Percentiles rank a stretch among this genome's conserved stretches.
Conservation (phyloP, 2,888 invertebrate genomes). For the Artemia sinica region DNA sequence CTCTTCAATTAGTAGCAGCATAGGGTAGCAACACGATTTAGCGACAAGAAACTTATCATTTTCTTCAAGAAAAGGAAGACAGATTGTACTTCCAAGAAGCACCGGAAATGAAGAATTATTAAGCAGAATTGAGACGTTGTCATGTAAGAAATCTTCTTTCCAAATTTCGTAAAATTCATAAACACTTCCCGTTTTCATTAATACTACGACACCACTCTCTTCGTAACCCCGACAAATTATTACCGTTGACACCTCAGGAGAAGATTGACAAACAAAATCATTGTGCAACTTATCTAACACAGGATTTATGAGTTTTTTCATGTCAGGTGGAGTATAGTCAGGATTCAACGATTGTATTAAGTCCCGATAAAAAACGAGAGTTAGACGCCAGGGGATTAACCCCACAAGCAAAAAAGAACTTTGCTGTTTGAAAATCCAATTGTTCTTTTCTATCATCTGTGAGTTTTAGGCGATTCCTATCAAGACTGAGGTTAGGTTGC, state of each 20-base stretch:
- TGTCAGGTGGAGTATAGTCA: not conserved
- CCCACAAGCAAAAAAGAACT: not conserved
- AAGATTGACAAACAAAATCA: not conserved
- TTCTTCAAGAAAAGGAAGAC: not conserved
- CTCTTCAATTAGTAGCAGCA: not conserved
- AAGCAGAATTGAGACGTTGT: not conserved
- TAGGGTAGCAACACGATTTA: not conserved
- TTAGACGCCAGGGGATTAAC: not conserved
- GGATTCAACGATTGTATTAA: conserved; percentile 2
- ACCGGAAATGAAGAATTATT: not conserved
- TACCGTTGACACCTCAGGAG: not conserved
- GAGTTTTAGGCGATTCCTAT: not conserved
- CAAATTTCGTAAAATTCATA: not conserved
- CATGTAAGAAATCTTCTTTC: not conserved
- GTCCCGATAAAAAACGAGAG: conserved; percentile 1
- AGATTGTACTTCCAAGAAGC: not conserved
- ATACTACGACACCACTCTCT: not conserved
- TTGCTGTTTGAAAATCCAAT: not conserved
- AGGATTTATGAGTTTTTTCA: not conserved
- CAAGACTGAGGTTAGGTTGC: no score
- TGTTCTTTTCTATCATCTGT: conserved; percentile 3
- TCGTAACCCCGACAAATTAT: not conserved
- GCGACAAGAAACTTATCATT: not conserved
- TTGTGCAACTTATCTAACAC: not conserved
- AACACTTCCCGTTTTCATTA: not conserved